Evolutionary conservation across 2,888 invertebrate genomes (phyloP), one percentile per base, ranked within the genome.

Genomic region (Erebia ligea): DNA sequence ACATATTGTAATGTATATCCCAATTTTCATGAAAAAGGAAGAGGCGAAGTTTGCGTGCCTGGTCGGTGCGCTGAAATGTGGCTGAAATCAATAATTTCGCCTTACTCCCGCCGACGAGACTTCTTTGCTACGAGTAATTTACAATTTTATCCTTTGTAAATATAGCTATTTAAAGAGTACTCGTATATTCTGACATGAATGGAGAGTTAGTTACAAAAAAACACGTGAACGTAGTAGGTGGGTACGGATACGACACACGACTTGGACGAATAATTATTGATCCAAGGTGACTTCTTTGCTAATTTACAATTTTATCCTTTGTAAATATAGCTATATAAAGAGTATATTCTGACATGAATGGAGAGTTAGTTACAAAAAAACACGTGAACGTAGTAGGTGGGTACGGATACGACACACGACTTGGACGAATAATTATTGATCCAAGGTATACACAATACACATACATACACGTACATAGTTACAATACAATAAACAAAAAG

Each of bases 51-150:
- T 90, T 82, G 80, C 83, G 83, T 83, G 81, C 80, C 76, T 48
- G 34, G 54, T 52, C 81, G 82, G 82, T 84, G 85, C 85, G 84
- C 84, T 84, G 82, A 87, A 90, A 91, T 92, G 91, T 87, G 91
- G 84, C 84, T 84, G 82, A 87, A 90, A 91, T 92, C 91, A 87
- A 91, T 92, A 92, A 88, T 84, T 86, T 84, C 82, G 87, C 89
- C 89, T 89, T 87, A 78, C 78, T 75, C 79, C 78, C 78, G 77
- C 78, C 72, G 70, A 68, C 74, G 76, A 71, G 72, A 67, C 71
- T 71, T 69, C 73, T 72, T 72, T 70, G 69, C 77, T 73, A n/a
- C n/a, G n/a, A n/a, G n/a, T n/a, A 76, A 77, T 75, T 72, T 74
- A 67, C 71, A 68, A 64, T 70, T 72, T 77, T 75, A 65, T 54